These are phyloP conservation scores for Brachyalestes nurse DNA, from an alignment of 2,797 vertebrate genomes.

Conservation along the genomic window DNA sequence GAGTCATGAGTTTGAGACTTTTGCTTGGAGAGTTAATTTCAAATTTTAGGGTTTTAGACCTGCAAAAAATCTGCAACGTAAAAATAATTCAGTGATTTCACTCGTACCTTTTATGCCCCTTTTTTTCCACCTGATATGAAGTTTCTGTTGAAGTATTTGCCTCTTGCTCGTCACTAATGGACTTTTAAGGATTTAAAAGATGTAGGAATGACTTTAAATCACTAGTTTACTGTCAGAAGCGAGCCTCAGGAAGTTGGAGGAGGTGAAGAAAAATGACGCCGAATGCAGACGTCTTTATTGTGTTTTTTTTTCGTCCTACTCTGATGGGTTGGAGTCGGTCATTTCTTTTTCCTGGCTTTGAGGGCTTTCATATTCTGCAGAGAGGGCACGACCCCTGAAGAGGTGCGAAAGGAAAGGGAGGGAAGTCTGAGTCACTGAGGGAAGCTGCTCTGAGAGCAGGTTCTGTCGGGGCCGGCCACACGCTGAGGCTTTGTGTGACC, in stretches of 20 bases:
- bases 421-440: constrained; percentile 10
- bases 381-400: constrained; percentile 60
- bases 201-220: constrained; percentile 51
- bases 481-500: constrained; percentile 69
- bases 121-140: constrained; percentile 2
- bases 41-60: background rate
- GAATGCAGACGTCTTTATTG: constrained; percentile 64
- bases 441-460: background rate
- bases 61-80: background rate
- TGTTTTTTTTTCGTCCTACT: constrained; percentile 12
- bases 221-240: constrained; percentile 23
- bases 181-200: constrained; percentile 52
- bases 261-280: constrained; percentile 11
- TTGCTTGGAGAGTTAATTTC: background rate
- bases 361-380: constrained; percentile 64
- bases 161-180: constrained; percentile 45
- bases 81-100: constrained; percentile 4
- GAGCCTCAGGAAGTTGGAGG: constrained; percentile 57
- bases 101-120: background rate
- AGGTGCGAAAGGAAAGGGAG: constrained; percentile 59
- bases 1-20: background rate
- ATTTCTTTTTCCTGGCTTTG: constrained; percentile 67
- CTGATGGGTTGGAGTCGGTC: constrained; percentile 61
- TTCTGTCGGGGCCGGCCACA: constrained; percentile 35
- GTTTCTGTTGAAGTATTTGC: constrained; percentile 58